phyloP scores from a whole-genome alignment of 2,797 vertebrate genomes.

The Ibycter americanus region DNA sequence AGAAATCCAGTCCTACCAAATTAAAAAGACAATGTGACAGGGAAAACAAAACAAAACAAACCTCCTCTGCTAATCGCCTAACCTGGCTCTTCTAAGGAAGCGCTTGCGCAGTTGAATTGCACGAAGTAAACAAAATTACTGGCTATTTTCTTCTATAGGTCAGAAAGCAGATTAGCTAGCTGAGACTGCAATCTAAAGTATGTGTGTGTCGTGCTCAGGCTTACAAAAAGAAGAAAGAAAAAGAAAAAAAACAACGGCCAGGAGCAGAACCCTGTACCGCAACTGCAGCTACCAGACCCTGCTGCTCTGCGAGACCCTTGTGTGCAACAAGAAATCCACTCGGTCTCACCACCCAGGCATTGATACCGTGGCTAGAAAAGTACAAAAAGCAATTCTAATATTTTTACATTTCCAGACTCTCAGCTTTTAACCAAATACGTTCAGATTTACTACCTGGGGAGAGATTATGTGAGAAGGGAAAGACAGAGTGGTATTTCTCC shows the following conservation, averaged over 20 bases:
- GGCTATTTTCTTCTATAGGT: slow-evolving; percentile 9
- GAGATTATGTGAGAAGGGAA: not conserved
- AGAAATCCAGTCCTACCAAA: not conserved
- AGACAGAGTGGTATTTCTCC: not conserved
- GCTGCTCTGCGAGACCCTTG: not conserved
- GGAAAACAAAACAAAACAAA: not conserved
- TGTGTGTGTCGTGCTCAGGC: not conserved
- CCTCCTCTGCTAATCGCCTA: not conserved
- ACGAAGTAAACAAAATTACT: slow-evolving; percentile 9
- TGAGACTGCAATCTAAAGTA: not conserved
- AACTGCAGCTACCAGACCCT: not conserved
- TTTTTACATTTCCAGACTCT: not conserved
- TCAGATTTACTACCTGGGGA: not conserved
- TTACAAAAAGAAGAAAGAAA: not conserved
- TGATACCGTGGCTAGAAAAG: not conserved
- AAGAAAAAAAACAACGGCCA: not conserved
- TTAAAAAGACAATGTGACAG: fast-evolving
- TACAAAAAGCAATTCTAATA: not conserved
- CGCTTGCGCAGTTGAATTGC: not conserved
- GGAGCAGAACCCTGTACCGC: not conserved
- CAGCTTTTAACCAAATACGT: not conserved
- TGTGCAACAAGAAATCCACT: not conserved
- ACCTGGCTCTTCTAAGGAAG: not conserved
- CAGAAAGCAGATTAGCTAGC: not conserved
- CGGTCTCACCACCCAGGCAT: not conserved